Base-by-base conservation (phyloP, 1,140 invertebrate genomes). In the Argopecten irradians region DNA sequence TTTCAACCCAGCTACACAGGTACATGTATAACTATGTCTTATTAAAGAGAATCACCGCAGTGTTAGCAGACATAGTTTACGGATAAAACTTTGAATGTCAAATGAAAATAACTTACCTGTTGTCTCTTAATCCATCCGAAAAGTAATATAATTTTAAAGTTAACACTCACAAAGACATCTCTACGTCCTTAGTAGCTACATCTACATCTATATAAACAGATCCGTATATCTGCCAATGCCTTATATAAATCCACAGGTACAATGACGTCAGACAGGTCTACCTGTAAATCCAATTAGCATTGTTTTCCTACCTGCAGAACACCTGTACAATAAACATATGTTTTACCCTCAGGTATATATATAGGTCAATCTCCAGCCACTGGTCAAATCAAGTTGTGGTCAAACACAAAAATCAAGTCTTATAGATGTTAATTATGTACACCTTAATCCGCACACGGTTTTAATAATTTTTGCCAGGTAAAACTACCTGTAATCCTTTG, bases 391-490 rank as follows among this genome's bases (percentile, higher is more conserved):
- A 71, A 71, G 55, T 71, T 0, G n/a, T 28, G 55, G 55, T 71
- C 55, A 71, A 71, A 71, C 55, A 71, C n/a, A 71, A 28, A 71
- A 71, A 71, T 28, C 22, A 71, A 71, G 1, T 28, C 8, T n/a
- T 7, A 71, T 11, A 71, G 11, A 5, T 71, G 16, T 71, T 71
- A n/a, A 46, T 28, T 71, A 16, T 28, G 16, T 71, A 71, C n/a
- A 71, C 55, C 14, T 71, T 28, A 71, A 71, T 71, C 55, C 55
- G 22, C 14, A 71, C 55, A 22, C 16, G 55, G 55, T 28, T 71
- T 28, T n/a, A 71, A 71, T 71, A n/a, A n/a, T 71, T 71, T 71
- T 71, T n/a, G 55, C 55, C 55, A 71, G 55, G 55, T 71, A 71
- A 28, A 71, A 71, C 22, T 71, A 3, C 16, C 7, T n/a, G 8